These are phyloP conservation scores for Montipora capitata DNA, from an alignment of 92 coral and sea anemone genomes.

Conservation along the genomic window DNA sequence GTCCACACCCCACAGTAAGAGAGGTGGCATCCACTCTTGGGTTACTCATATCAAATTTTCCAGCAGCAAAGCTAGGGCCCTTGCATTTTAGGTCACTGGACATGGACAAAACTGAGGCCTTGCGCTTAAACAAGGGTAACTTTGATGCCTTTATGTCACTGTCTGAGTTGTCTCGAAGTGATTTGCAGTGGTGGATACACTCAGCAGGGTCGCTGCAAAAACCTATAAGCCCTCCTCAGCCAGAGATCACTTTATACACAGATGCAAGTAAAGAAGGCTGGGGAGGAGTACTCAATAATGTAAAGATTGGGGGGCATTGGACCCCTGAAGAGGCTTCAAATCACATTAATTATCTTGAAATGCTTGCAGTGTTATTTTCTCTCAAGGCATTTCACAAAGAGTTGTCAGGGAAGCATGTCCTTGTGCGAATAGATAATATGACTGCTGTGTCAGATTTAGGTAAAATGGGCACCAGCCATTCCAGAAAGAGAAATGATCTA, in stretches of 20 bases:
- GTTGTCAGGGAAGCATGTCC: constrained; percentile 41
- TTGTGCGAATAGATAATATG: constrained; percentile 62
- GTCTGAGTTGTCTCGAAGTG: constrained; percentile 10
- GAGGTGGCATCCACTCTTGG: constrained; percentile 58
- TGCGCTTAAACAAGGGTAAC: constrained; percentile 42
- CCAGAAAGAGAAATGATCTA: neutral
- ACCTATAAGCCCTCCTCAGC: constrained; percentile 17
- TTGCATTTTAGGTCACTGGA: constrained; percentile 32
- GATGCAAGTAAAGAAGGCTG: constrained; percentile 58
- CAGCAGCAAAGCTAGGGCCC: constrained; percentile 39
- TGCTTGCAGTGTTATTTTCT: constrained; percentile 49
- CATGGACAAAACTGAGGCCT: constrained; percentile 48
- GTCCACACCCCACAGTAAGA: constrained; percentile 31
- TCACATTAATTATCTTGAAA: constrained; percentile 66
- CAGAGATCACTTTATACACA: constrained; percentile 22
- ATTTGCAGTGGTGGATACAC: constrained; percentile 41
- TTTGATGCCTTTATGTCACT: constrained; percentile 49
- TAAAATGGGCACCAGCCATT: constrained; percentile 77
- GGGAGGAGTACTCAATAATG: constrained; percentile 38
- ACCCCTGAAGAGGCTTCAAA: constrained; percentile 38
- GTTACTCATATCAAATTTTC: constrained; percentile 35
- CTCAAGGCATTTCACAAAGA: constrained; percentile 18
- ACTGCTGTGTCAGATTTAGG: constrained; percentile 51
- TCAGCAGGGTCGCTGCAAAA: constrained; percentile 6
- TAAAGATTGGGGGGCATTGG: constrained; percentile 54